Base-by-base conservation (phyloP, 2,797 vertebrate species). In the Pachyuromys duprasi region DNA sequence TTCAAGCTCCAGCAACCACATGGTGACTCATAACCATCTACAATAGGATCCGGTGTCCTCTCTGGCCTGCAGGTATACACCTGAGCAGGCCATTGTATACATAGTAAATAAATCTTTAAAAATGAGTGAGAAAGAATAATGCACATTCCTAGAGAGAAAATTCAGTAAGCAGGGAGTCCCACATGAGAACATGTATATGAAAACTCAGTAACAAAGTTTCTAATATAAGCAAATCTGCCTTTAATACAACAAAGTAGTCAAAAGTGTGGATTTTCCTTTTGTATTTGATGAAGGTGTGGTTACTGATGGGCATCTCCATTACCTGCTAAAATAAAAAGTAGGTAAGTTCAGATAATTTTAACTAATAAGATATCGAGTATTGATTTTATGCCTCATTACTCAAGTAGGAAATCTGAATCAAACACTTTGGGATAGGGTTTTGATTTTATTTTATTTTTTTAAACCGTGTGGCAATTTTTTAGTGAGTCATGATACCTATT, bases 151-250 rank as follows among this genome's bases (percentile, higher is more conserved):
- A 93, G 42, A 86, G 53, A 72, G 31, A 62, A 62, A 86, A 65
- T 33, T 69, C 28, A 63, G 7, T 57, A 53, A 36, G 22, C 9
- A 60, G 42, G 4, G 74, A 69, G 45, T 80, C 1, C 4, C 39
- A 24, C 3, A 22, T 36, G 20, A 87, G 62, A 18, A 63, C 5
- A 75, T 70, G 12, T 36, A 42, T 88, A 63, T 28, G 74, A 55
- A 93, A 14, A 92, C 26, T 83, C 60, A 7, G 57, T 57, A 89
- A 17, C 45, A 67, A 67, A 87, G 28, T 91, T 95, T 93, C 76
- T 91, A 22, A 70, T 36, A 82, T 49, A 33, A 75, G 45, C 78
- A 76, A 60, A 20, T 31, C 69, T 31, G 39, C 55, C 24, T 72
- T 93, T 93, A 95, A 5, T 42, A 42, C 31, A 42, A 33, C 42